Percentiles rank a stretch among this genome's conserved stretches.
Evolutionary conservation across 2,888 invertebrate genomes (phyloP).

Genomic region (Monopis laevigella): DNA sequence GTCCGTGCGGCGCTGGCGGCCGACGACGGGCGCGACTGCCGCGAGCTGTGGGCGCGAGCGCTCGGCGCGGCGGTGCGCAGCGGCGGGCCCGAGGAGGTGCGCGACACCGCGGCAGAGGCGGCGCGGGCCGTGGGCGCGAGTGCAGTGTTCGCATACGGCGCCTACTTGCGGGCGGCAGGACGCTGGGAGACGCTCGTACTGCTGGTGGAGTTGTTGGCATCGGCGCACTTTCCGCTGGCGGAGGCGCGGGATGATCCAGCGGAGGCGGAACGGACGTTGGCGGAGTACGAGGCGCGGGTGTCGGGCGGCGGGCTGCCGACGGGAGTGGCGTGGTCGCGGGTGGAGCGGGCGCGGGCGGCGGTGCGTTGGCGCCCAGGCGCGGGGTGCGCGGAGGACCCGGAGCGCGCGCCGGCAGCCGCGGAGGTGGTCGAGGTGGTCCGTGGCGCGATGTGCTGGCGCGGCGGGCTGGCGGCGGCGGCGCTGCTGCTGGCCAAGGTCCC

Average conservation of each 20-base stretch:
- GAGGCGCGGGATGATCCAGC: slow-evolving; percentile 24
- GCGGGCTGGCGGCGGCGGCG: slow-evolving; percentile 1
- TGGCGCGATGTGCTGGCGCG: slow-evolving; percentile 55
- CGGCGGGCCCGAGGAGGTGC: not conserved
- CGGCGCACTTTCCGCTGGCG: slow-evolving; percentile 65
- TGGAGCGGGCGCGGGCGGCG: slow-evolving; percentile 77
- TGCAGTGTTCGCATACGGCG: slow-evolving; percentile 18
- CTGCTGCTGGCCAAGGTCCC: not conserved
- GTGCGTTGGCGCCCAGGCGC: slow-evolving; percentile 74
- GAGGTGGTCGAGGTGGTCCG: slow-evolving; percentile 75
- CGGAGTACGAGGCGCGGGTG: slow-evolving; percentile 24
- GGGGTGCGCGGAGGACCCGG: slow-evolving; percentile 74
- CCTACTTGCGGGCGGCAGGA: slow-evolving; percentile 70
- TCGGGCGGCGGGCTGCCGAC: slow-evolving; percentile 71
- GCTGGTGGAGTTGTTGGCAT: slow-evolving; percentile 72
- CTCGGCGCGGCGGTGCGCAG: slow-evolving; percentile 18
- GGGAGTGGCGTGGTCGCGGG: slow-evolving; percentile 78
- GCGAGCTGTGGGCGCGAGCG: slow-evolving; percentile 13
- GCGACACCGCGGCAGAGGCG: slow-evolving; percentile 16
- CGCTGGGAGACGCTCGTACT: slow-evolving; percentile 81
- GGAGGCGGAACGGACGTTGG: slow-evolving; percentile 16
- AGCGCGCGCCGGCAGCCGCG: slow-evolving; percentile 67
- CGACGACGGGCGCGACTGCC: slow-evolving; percentile 20
- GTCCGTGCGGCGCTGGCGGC: slow-evolving; percentile 19
- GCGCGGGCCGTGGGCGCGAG: slow-evolving; percentile 23